A percentile compares a stretch with the other conserved stretches of the same genome.
phyloP scores from a whole-genome alignment of 2,797 vertebrate species.

The Paedocypris micromegethes region DNA sequence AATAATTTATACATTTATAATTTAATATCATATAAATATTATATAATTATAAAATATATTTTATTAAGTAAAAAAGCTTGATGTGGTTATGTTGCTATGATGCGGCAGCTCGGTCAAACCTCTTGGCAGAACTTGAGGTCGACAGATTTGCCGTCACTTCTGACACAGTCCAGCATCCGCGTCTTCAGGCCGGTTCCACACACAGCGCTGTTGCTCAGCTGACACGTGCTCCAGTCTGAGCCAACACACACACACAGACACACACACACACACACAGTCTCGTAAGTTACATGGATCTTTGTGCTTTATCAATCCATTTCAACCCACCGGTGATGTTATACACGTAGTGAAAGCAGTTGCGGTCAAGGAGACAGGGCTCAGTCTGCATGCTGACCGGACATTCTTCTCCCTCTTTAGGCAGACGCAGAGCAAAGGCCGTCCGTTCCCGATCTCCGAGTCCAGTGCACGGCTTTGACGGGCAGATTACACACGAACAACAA shows the following conservation, averaged over 20 bases:
- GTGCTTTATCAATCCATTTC: background rate
- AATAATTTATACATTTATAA: too few relatives aligned
- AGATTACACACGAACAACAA: slow-evolving; percentile 1
- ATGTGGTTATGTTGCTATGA: background rate
- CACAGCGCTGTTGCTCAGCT: slow-evolving; percentile 88
- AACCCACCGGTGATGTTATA: slow-evolving; percentile 92
- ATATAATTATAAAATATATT: too few relatives aligned
- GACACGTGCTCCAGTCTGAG: slow-evolving; percentile 96
- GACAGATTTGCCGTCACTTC: slow-evolving; percentile 93
- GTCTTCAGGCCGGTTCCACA: slow-evolving; percentile 91
- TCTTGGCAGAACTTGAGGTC: slow-evolving; percentile 88
- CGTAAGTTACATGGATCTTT: background rate
- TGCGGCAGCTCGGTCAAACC: slow-evolving; percentile 58
- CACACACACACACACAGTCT: slow-evolving; percentile 23
- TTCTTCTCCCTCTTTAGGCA: slow-evolving; percentile 74
- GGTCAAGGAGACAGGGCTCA: slow-evolving; percentile 84
- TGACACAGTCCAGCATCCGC: slow-evolving; percentile 93
- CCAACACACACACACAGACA: slow-evolving; percentile 45
- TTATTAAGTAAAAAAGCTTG: too few relatives aligned
- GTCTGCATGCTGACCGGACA: slow-evolving; percentile 77
- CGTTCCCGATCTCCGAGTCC: slow-evolving; percentile 74
- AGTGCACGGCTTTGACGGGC: slow-evolving; percentile 77
- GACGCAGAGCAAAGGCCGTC: slow-evolving; percentile 75
- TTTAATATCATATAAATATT: too few relatives aligned
- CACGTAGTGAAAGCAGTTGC: slow-evolving; percentile 94